Evolutionary conservation across 2,113 vertebrate genomes (phyloP), one percentile per base, ranked within the genome.

Genomic region (Collichthys lucidus): DNA sequence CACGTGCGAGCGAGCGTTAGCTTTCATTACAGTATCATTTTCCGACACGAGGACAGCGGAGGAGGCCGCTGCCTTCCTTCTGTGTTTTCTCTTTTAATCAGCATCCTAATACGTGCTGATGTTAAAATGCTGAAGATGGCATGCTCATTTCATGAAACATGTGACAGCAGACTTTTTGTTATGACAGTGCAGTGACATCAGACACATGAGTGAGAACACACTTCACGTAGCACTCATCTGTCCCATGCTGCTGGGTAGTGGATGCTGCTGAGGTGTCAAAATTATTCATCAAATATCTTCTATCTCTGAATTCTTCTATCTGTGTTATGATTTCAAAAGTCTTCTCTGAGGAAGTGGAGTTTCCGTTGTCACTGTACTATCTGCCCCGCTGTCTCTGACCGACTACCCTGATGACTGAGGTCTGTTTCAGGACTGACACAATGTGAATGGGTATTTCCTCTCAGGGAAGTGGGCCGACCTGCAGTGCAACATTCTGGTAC

Each of bases 401-500:
- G 10, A 44, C 16, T 61, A 16, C 61, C 11, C 44, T 3, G 31
- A 77, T 85, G 82, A 85, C 77, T 81, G 69, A 24, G 5, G 35
- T 44, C 66, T 68, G 17, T 79, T 69, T 74, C 5, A 56, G 29
- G 14, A n/a, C 5, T 3, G n/a, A 12, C 46, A 40, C 14, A n/a
- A 1, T 56, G 72, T 66, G 53, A 66, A 50, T 40, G 46, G 29
- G 35, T 83, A n/a, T 83, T 89, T 82, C 83, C 70, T 84, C 35
- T 12, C 0, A 35, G 50, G 31, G 47, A 11, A 4, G 63, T 70
- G 57, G 50, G 74, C 11, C 19, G 55, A 29, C 35, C 3, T 29
- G 4, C n/a, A 14, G 22, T 12, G 9, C 12, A 61, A 9, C 11
- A 17, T 24, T 29, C 47, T 40, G 46, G 0, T 31, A 3, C 5